Evolutionary conservation across 2,888 invertebrate genomes (phyloP), one percentile per base, ranked within the genome.

Genomic region (Drosophila melanocephala): DNA sequence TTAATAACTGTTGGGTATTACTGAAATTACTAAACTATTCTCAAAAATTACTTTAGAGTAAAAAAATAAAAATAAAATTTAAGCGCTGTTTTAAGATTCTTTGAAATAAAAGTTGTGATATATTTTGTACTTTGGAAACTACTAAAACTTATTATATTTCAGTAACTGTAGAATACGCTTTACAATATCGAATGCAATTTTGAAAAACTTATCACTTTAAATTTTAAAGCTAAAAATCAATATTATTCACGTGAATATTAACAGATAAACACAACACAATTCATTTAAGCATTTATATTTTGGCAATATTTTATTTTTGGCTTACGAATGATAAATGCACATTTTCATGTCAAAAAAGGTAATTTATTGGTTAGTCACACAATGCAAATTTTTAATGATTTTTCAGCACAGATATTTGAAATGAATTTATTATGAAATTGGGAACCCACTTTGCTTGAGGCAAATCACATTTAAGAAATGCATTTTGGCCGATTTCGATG

Each of bases 391-490:
- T 42, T 47, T 14, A 7, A 28, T 35, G 26, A 55, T 39, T 50
- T 58, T 3, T 58, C 14, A 52, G n/a, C 52, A 22, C 26, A 37
- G 19, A 12, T 52, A 72, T n/a, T 14, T 16, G 10, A 22, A 53
- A 28, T 26, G 28, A 57, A 50, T 12, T 50, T 28, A 50, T 53
- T 12, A 12, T n/a, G 14, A 33, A 32, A 22, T 22, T 52, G 2
- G 1, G 3, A 78, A 91, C 92, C 61, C 80, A 91, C 92, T 91
- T 86, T 87, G 91, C 75, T 90, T 91, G 33, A 92, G 84, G 72
- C 92, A 91, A 76, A 89, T 79, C 37, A 87, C 61, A 72, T 91
- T 91, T 14, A 91, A 72, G 69, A 91, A 81, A 84, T 91, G 91
- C 91, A 91, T 91, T 75, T 75, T 65, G 70, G 44, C 10, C 26